A percentile compares a stretch with the other conserved stretches of the same genome.
Evolutionary conservation across 2,797 vertebrate genomes (phyloP).

Genomic region (Enteromius paludinosus): DNA sequence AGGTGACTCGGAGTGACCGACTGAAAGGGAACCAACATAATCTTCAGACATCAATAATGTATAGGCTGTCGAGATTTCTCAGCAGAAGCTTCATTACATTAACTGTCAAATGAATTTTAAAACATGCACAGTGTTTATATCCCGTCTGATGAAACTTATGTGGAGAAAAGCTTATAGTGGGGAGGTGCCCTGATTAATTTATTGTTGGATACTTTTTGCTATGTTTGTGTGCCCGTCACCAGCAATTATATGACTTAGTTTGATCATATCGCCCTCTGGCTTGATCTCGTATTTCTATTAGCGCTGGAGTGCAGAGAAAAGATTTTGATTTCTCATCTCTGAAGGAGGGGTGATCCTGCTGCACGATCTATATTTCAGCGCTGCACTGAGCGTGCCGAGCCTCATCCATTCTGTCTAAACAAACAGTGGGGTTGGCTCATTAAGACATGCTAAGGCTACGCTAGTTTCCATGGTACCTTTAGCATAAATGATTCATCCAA

Average conservation of each 20-base stretch:
- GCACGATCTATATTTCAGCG: slow-evolving; percentile 70
- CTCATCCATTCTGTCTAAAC: slow-evolving; percentile 55
- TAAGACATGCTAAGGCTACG: slow-evolving; percentile 28
- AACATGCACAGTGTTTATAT: slow-evolving; percentile 39
- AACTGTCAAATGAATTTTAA: slow-evolving; percentile 49
- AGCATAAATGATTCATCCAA: slow-evolving; percentile 70
- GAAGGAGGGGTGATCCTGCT: slow-evolving; percentile 17
- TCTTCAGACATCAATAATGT: slow-evolving; percentile 10
- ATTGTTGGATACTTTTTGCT: background rate
- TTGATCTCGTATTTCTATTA: slow-evolving; percentile 14
- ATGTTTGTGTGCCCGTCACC: background rate
- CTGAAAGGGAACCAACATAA: no score
- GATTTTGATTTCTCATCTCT: slow-evolving; percentile 52
- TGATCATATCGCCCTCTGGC: background rate
- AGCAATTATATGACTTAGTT: background rate
- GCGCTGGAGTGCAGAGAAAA: slow-evolving; percentile 40
- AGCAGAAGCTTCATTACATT: slow-evolving; percentile 31
- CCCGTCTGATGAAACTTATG: background rate
- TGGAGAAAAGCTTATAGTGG: background rate
- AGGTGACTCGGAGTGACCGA: no score
- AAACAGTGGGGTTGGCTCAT: slow-evolving; percentile 61
- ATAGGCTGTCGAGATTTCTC: background rate
- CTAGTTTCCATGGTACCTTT: slow-evolving; percentile 60
- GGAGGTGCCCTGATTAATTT: background rate
- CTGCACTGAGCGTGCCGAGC: slow-evolving; percentile 45